Conservation (phyloP, 1,140 invertebrate genomes). For the Drosophila kikkawai region DNA sequence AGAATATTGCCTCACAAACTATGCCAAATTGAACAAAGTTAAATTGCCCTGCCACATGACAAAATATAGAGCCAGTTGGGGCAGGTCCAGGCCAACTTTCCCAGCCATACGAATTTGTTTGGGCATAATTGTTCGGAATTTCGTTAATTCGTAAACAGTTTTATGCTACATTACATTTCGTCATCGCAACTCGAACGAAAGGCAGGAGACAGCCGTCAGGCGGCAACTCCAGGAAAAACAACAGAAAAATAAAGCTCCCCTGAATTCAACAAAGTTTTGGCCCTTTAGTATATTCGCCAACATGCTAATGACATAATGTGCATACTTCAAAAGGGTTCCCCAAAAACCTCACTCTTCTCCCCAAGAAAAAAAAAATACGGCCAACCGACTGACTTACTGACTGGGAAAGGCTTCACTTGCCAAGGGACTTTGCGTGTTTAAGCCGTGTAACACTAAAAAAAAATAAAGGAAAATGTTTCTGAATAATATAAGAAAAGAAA, state of each 20-base stretch:
- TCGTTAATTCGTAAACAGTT: conserved; percentile 76
- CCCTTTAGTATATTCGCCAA: conserved; percentile 70
- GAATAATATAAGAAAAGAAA: background rate
- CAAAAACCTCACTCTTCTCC: conserved; percentile 13
- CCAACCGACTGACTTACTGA: conserved; percentile 39
- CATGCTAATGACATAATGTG: conserved; percentile 84
- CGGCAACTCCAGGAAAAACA: background rate
- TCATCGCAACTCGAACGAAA: conserved; percentile 46
- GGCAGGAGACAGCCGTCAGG: conserved; percentile 31
- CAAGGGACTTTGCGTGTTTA: conserved; percentile 65
- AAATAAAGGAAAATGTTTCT: conserved; percentile 12
- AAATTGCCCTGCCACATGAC: conserved; percentile 59
- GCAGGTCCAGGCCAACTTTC: conserved; percentile 52
- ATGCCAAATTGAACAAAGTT: conserved; percentile 54
- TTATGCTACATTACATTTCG: conserved; percentile 64
- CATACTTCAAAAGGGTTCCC: conserved; percentile 71
- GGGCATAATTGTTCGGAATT: conserved; percentile 78
- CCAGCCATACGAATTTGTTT: conserved; percentile 45
- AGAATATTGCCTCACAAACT: conserved; percentile 55
- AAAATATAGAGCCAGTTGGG: conserved; percentile 40
- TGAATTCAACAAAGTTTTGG: conserved; percentile 58
- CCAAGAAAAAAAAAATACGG: background rate
- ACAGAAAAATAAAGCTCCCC: background rate
- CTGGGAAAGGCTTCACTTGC: conserved; percentile 47
- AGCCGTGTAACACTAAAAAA: conserved; percentile 39